Percentiles rank a stretch among this genome's conserved stretches.
These are phyloP conservation scores for Paraplagusia blochii DNA, from an alignment of 2,113 vertebrate genomes.

Conservation along the genomic window DNA sequence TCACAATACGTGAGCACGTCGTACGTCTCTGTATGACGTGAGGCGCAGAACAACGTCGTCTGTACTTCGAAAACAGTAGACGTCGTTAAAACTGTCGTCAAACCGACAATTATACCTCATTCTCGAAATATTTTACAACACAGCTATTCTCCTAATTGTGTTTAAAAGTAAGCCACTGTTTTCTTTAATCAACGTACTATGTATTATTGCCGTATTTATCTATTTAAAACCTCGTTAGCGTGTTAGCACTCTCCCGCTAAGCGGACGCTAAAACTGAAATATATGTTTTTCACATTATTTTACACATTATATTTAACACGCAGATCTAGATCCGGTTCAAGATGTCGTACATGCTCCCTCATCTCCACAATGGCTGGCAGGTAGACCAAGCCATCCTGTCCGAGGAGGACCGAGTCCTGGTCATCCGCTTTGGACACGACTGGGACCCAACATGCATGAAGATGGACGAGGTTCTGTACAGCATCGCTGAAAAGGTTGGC, in stretches of 20 bases:
- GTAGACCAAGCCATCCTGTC: conserved; percentile 98
- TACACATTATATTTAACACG: background rate
- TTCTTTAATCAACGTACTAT: too few species aligned
- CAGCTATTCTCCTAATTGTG: background rate
- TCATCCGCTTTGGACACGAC: conserved; percentile 96
- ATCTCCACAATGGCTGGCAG: conserved; percentile 98
- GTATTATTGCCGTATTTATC: too few species aligned
- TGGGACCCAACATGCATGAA: conserved; percentile 99
- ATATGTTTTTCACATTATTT: background rate
- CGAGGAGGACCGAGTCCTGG: conserved; percentile 93
- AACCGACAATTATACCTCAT: too few species aligned
- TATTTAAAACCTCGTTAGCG: background rate
- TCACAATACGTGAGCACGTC: too few species aligned
- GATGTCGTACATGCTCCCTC: conserved; percentile 99
- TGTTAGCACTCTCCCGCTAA: conserved; percentile 2
- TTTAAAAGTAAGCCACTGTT: conserved; percentile 19
- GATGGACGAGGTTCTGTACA: conserved; percentile 96
- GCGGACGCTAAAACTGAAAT: background rate
- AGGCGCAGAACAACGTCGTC: too few species aligned
- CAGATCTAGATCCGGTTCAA: conserved; percentile 19
- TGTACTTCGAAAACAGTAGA: too few species aligned
- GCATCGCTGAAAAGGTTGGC: conserved; percentile 91
- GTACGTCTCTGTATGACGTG: too few species aligned
- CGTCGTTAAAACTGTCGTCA: too few species aligned
- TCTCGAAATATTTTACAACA: too few species aligned